Conservation (phyloP, 2,113 vertebrate genomes). For the Callithrix jacchus region DNA sequence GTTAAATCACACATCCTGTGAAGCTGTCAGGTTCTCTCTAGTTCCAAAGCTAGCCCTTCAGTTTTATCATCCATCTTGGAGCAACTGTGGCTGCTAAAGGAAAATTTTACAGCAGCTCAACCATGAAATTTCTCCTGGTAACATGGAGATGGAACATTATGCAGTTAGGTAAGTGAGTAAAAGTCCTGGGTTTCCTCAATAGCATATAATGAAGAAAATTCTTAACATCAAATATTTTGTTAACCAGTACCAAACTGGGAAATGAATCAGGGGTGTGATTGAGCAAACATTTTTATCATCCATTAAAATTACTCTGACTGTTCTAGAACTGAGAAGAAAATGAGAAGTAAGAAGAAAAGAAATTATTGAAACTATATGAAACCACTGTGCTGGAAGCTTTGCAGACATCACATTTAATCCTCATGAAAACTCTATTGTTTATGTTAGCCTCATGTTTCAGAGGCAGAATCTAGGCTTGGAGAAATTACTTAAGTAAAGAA, state of each 20-base stretch:
- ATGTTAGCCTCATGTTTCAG: neutral
- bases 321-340: neutral
- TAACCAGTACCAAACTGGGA: neutral
- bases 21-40: neutral
- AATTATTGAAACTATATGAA: neutral
- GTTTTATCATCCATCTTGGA: neutral
- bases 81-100: neutral
- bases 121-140: neutral
- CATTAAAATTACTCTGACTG: neutral
- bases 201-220: neutral
- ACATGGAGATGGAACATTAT: neutral
- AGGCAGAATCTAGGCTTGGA: neutral
- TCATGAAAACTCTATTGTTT: neutral
- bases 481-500: neutral
- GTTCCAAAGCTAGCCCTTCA: neutral
- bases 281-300: neutral
- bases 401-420: neutral
- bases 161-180: constrained; percentile 10
- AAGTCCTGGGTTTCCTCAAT: neutral
- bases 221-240: neutral
- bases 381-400: neutral
- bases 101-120: neutral
- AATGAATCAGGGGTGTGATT: neutral
- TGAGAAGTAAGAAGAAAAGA: neutral
- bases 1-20: neutral